phyloP scores from a whole-genome alignment of 2,888 invertebrate species.

The Deilephila porcellus region DNA sequence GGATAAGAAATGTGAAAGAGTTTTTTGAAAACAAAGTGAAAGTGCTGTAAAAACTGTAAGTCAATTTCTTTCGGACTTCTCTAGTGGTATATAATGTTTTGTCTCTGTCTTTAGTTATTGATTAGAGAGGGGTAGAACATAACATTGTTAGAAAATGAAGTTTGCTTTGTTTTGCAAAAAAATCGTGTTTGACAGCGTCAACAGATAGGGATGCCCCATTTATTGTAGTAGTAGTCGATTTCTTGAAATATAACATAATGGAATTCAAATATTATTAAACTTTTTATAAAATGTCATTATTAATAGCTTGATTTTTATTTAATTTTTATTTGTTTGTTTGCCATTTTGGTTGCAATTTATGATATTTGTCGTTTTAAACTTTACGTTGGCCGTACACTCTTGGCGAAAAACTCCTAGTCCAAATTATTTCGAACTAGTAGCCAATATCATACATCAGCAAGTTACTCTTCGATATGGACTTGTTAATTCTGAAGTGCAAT shows the following conservation, averaged over 20 bases:
- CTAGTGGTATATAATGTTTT: neutral
- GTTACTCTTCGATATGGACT: no score
- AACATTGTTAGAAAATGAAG: neutral
- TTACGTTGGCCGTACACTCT: no score
- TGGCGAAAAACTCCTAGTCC: no score
- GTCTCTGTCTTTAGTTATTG: neutral
- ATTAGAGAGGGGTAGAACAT: neutral
- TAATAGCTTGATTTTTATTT: no score
- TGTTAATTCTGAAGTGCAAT: no score
- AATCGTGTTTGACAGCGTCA: neutral
- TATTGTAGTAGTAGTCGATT: neutral
- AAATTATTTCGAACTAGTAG: no score
- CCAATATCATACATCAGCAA: no score
- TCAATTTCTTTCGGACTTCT: conserved; percentile 1
- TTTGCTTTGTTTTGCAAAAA: neutral
- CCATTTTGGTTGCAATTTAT: no score
- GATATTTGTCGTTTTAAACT: no score
- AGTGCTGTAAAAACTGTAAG: conserved; percentile 11
- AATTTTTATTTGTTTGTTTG: no score
- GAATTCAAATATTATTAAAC: no score
- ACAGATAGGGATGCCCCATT: neutral
- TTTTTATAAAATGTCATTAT: no score
- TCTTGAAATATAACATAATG: neutral
- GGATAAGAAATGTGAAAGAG: conserved; percentile 8
- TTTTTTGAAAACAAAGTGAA: conserved; percentile 23